Evolutionary conservation across 2,888 invertebrate genomes (phyloP), one percentile per base, ranked within the genome.

Genomic region (Lysandra coridon): DNA sequence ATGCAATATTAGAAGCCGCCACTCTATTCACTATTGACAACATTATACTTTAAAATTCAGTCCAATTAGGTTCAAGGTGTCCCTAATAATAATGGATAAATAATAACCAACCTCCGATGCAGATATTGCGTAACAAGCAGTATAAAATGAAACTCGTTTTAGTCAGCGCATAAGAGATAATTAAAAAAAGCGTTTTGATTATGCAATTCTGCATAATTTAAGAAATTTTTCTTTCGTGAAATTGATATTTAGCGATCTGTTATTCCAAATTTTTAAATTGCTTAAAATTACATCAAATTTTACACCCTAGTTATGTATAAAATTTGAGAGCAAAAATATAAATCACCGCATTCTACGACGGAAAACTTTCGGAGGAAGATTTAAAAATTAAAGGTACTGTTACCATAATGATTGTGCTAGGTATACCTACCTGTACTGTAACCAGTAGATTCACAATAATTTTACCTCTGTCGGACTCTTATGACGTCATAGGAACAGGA

Each of bases 51-150:
- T 69, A 17, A 69, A 69, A 69, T 69, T 69, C 69, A 69, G 69
- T 44, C 49, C 75, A 75, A 53, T 76, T 76, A n/a, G 53, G 33
- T 76, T 76, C 76, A 76, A 53, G 76, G 76, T 76, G 53, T 57
- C 57, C 76, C 12, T 12, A 57, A 53, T 30, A 30, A 64, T 69
- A 69, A 69, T 69, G 33, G 33, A 69, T 69, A 69, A 69, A 69
- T 69, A 69, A 69, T 69, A 37, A 33, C 33, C 69, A 69, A 14
- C 4, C 69, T 69, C 69, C 33, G 69, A 17, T 69, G 33, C 69
- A 64, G 30, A 30, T 1, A 37, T 69, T 69, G 5, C 69, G 33
- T 17, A 69, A 69, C 1, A 37, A 69, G 33, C 64, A 12, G 30
- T 69, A 64, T 3, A 10, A 69, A 69, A 12, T 33, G 30, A 69